Percentiles rank a stretch among this genome's conserved stretches.
Evolutionary conservation across 2,797 vertebrate species (phyloP).

Genomic region (Anabacerthia variegaticeps): DNA sequence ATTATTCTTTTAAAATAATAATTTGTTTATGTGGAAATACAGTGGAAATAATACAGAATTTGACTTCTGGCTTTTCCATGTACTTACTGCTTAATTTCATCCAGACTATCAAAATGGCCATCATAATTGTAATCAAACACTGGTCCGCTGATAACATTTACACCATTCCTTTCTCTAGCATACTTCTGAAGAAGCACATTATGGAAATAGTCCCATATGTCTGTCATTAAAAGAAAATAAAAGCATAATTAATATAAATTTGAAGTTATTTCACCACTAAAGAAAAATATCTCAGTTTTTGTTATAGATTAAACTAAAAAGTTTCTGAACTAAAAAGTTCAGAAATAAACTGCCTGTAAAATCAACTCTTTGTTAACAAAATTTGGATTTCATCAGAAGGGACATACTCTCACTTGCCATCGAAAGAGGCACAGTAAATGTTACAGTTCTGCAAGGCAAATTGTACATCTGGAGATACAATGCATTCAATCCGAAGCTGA

Average conservation of each 20-base stretch:
- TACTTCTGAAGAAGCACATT: conserved; percentile 79
- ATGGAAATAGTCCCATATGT: conserved; percentile 89
- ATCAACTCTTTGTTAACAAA: not conserved
- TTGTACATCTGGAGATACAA: not conserved
- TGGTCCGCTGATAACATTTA: conserved; percentile 92
- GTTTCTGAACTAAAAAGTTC: not conserved
- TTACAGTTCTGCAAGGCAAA: not conserved
- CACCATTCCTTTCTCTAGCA: conserved; percentile 82
- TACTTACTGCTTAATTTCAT: conserved; percentile 78
- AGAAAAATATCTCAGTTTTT: not conserved
- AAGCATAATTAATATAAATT: not conserved
- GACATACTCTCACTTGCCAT: not conserved
- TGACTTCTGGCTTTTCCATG: not conserved
- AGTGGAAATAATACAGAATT: not conserved
- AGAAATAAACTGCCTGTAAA: not conserved
- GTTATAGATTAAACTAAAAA: not conserved
- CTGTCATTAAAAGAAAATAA: conserved; percentile 72
- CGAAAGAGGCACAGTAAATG: not conserved
- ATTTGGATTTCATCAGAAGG: not conserved
- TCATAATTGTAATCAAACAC: conserved; percentile 90
- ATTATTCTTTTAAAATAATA: not conserved
- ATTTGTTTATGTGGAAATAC: not conserved
- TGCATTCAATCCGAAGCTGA: not conserved
- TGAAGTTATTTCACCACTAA: not conserved
- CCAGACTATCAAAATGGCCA: conserved; percentile 82